Conservation (phyloP, 2,888 invertebrate species). For the Conchocele bisecta region DNA sequence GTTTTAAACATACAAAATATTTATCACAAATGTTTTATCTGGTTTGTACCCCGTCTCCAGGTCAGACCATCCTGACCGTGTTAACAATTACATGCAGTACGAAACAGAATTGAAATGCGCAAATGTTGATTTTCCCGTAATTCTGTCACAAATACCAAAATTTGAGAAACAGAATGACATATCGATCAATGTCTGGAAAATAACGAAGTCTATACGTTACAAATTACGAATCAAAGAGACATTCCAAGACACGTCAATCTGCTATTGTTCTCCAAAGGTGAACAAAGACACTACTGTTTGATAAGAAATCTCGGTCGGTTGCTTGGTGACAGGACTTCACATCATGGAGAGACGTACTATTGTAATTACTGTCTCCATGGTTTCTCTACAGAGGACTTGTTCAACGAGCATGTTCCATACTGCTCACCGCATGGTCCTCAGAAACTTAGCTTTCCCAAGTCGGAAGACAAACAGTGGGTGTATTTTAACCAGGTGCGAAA, state of each 20-base stretch:
- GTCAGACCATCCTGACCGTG: neutral
- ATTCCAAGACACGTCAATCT: too few relatives aligned
- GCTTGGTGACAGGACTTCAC: constrained; percentile 21
- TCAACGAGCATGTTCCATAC: constrained; percentile 24
- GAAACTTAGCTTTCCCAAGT: constrained; percentile 18
- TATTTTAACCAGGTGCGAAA: constrained; percentile 24
- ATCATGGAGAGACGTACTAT: constrained; percentile 20
- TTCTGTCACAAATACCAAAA: constrained; percentile 13
- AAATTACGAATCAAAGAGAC: constrained; percentile 6
- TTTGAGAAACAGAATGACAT: constrained; percentile 23
- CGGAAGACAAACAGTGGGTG: constrained; percentile 25
- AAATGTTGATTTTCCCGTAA: constrained; percentile 4
- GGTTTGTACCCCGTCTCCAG: constrained; percentile 31
- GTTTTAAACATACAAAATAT: constrained; percentile 44
- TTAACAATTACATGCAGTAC: constrained; percentile 26
- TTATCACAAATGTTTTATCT: constrained; percentile 44
- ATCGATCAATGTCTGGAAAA: constrained; percentile 27
- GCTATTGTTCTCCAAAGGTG: too few relatives aligned
- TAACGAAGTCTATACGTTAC: constrained; percentile 17
- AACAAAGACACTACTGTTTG: too few relatives aligned
- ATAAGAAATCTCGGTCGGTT: constrained; percentile 27
- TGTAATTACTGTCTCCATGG: too few relatives aligned
- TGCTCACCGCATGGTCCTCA: constrained; percentile 17
- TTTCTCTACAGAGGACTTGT: constrained; percentile 13
- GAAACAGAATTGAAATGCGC: constrained; percentile 8